Base-by-base conservation (phyloP, 2,113 vertebrate species). In the Anolis sagrei region DNA sequence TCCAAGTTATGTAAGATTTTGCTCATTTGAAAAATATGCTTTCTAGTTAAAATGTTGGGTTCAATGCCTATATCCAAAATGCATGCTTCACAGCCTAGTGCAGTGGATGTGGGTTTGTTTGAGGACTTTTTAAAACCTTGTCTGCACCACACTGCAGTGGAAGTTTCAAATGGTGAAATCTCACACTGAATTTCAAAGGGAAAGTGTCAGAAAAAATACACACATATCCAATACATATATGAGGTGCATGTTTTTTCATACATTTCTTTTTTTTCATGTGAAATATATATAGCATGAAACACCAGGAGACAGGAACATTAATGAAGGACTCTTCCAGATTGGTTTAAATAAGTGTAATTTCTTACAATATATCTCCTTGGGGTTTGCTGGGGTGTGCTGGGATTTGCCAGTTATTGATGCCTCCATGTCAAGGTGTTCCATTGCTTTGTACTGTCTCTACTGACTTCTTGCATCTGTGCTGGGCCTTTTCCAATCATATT, bases 1-100 rank as follows among this genome's bases (percentile, higher is more conserved):
- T 91, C 79, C 39, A 68, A 74, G 82, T 91, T 93, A 80, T 89
- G 78, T 54, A 77, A 91, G 82, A 32, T 81, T 89, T 93, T 79
- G 79, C 86, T 89, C 66, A 68, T 84, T 81, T 70, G 36, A 84
- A 85, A 88, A 81, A 66, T 81, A 84, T 77, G 64, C 88, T 86
- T 84, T 76, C 23, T 61, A 81, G 84, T 80, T 74, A 86, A 81
- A 36, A 54, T 13, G 27, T 44, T 7, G n/a, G 25, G 66, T 69
- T 79, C 27, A 79, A 10, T 61, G 66, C 11, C 10, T 39, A 61
- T 66, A 73, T 75, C 64, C 29, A 80, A 39, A 79, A 66, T 48
- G 13, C 51, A 54, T 76, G 23, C 14, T 69, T 21, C 13, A 23
- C 48, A 72, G 1, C 29, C 36, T 73, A 48, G 29, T 48, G 11